phyloP scores from a whole-genome alignment of 2,888 invertebrate genomes.

The Cremastinae sp. region DNA sequence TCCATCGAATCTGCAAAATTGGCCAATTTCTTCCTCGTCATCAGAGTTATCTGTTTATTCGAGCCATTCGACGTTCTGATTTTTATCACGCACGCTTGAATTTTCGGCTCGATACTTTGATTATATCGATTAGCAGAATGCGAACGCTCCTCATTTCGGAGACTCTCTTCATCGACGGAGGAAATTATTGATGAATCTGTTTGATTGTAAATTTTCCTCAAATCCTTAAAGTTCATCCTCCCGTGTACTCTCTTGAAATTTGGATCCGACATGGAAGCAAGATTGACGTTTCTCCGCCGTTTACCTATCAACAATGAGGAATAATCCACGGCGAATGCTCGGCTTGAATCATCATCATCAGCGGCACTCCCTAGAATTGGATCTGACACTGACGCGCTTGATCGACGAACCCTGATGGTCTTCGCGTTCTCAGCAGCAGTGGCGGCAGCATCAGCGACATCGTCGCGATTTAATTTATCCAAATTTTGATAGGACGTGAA shows the following conservation, averaged over 20 bases:
- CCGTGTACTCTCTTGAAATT: conserved; percentile 70
- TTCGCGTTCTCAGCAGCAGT: too few species aligned
- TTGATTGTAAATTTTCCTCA: conserved; percentile 58
- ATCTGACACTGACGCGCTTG: conserved; percentile 76
- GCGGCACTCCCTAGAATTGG: conserved; percentile 72
- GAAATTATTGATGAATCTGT: conserved; percentile 57
- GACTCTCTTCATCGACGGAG: conserved; percentile 72
- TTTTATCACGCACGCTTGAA: conserved; percentile 1
- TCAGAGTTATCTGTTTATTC: conserved; percentile 58
- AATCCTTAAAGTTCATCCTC: conserved; percentile 50
- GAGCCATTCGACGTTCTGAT: conserved; percentile 44
- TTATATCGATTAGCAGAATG: conserved; percentile 20
- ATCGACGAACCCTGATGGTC: conserved; percentile 63
- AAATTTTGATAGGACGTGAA: conserved; percentile 77
- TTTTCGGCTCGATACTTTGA: conserved; percentile 36
- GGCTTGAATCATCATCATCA: too few species aligned
- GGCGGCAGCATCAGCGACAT: too few species aligned
- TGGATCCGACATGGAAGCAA: conserved; percentile 76
- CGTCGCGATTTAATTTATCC: conserved; percentile 70
- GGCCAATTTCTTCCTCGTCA: conserved; percentile 63
- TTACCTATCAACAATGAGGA: conserved; percentile 44
- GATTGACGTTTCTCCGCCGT: conserved; percentile 67
- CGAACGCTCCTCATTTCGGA: conserved; percentile 68
- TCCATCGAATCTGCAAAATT: conserved; percentile 69
- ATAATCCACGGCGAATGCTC: too few species aligned